These are phyloP conservation scores for Ambastaia sidthimunki DNA, from an alignment of 2,797 vertebrate genomes.

Conservation along the genomic window DNA sequence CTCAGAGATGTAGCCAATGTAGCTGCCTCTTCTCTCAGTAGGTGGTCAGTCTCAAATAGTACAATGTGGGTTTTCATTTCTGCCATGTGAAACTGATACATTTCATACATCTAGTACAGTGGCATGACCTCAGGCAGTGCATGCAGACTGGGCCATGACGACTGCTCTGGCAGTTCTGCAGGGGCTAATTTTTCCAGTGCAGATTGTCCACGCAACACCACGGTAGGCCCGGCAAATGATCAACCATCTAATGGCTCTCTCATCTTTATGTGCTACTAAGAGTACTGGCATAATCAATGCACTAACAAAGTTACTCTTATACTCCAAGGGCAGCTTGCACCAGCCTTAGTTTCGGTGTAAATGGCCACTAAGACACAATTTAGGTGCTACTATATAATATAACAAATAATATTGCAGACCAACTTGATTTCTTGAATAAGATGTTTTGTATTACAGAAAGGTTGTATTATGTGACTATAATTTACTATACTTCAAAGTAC, in stretches of 20 bases:
- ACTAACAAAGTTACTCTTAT: no score
- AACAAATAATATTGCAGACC: no score
- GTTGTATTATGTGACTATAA: no score
- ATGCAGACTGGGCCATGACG: no score
- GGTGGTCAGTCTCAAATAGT: slow-evolving; percentile 49
- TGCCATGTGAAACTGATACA: slow-evolving; percentile 41
- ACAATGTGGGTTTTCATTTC: slow-evolving; percentile 27
- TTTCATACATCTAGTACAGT: background rate
- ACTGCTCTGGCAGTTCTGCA: background rate
- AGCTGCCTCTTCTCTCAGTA: slow-evolving; percentile 49
- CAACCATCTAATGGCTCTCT: background rate
- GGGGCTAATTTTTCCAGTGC: background rate
- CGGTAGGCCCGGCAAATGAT: background rate
- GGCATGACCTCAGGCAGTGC: background rate
- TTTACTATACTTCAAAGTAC: no score
- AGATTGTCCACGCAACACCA: background rate
- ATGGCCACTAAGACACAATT: no score
- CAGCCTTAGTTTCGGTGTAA: no score
- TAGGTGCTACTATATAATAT: no score
- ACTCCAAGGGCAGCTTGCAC: no score
- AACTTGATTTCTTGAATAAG: no score
- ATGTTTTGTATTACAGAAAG: no score
- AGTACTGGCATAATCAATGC: slow-evolving; percentile 8
- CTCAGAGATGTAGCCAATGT: slow-evolving; percentile 19
- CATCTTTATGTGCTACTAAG: slow-evolving; percentile 16